phyloP scores from a whole-genome alignment of 2,113 vertebrate genomes.

The Chionis minor region DNA sequence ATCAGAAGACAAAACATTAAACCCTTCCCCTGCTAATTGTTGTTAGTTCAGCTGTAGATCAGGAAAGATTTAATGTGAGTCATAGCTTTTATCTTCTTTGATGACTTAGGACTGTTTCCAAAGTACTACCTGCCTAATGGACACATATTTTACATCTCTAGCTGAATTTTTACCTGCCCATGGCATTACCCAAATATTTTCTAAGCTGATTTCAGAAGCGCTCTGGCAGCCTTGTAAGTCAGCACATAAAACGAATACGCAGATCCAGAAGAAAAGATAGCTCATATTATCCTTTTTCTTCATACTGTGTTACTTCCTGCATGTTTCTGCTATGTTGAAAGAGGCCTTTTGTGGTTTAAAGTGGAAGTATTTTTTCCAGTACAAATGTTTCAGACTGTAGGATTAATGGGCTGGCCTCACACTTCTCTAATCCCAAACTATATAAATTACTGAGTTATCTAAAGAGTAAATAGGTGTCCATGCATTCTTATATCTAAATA shows the following conservation, averaged over 20 bases:
- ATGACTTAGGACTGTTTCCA: constrained; percentile 52
- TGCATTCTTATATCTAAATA: background rate
- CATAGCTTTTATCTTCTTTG: constrained; percentile 57
- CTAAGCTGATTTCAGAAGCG: background rate
- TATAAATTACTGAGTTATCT: background rate
- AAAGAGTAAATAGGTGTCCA: background rate
- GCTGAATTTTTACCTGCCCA: background rate
- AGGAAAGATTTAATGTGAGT: constrained; percentile 27
- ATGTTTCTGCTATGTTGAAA: background rate
- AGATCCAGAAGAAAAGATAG: background rate
- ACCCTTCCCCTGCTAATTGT: constrained; percentile 23
- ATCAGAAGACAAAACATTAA: background rate
- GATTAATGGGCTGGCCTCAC: background rate
- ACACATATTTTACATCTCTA: background rate
- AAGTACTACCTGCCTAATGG: constrained; percentile 1
- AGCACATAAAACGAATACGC: background rate
- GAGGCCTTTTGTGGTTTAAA: background rate
- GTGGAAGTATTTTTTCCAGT: background rate
- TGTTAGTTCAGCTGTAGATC: constrained; percentile 38
- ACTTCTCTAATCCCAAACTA: background rate
- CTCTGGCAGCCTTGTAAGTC: background rate
- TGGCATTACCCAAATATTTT: background rate
- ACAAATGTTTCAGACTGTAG: background rate
- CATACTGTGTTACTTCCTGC: background rate
- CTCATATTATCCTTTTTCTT: background rate